A percentile compares a stretch with the other conserved stretches of the same genome.
These are phyloP conservation scores for Saguinus midas DNA, from an alignment of 2,113 vertebrate genomes.

Conservation along the genomic window DNA sequence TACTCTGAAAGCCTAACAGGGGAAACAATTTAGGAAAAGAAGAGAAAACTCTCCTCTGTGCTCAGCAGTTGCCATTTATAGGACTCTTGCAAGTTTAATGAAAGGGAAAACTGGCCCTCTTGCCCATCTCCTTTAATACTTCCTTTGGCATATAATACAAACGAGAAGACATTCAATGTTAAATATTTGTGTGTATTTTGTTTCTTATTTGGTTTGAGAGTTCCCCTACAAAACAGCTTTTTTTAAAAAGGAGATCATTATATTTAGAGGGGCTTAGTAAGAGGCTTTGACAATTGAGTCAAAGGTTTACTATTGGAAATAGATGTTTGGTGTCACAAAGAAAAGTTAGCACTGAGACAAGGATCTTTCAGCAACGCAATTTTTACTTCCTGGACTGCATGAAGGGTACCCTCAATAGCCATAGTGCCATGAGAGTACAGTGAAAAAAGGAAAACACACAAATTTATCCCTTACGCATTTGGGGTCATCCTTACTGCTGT, in stretches of 20 bases:
- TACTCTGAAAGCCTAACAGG: background rate
- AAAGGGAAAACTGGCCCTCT: background rate
- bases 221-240: background rate
- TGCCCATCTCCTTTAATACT: background rate
- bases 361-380: no score
- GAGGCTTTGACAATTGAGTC: background rate
- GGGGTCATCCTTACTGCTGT: no score
- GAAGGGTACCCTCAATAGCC: no score
- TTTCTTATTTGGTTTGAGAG: background rate
- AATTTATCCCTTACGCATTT: no score
- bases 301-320: background rate
- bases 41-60: background rate
- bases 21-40: constrained; percentile 3
- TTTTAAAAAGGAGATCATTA: background rate
- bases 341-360: no score
- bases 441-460: no score
- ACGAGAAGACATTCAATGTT: background rate
- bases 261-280: background rate
- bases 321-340: no score
- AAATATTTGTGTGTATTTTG: background rate
- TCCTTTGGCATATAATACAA: background rate
- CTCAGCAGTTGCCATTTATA: background rate
- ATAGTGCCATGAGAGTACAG: no score
- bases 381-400: no score
- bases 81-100: background rate